phyloP scores from a whole-genome alignment of 2,113 vertebrate species.

The Canis aureus region DNA sequence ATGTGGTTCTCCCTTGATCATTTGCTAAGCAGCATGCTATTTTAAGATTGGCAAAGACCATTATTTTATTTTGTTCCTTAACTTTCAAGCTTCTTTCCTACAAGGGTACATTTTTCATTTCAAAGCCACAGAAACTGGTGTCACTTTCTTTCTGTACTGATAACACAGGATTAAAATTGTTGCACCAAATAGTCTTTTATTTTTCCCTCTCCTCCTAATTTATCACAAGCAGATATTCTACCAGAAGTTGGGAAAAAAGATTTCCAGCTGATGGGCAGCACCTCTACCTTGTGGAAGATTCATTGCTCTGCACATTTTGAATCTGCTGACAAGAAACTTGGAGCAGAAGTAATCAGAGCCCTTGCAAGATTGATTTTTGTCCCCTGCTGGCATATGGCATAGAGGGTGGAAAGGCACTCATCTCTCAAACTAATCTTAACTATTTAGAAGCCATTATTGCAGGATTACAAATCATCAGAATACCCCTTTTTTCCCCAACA shows the following conservation, averaged over 20 bases:
- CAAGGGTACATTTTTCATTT: slow-evolving; percentile 83
- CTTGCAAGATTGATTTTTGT: slow-evolving; percentile 90
- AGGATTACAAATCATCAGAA: slow-evolving; percentile 88
- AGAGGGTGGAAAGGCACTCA: slow-evolving; percentile 85
- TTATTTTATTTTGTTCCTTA: slow-evolving; percentile 81
- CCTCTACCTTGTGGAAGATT: slow-evolving; percentile 89
- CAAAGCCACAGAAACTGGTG: slow-evolving; percentile 77
- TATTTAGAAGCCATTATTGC: slow-evolving; percentile 89
- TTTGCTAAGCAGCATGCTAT: slow-evolving; percentile 51
- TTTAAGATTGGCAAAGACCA: slow-evolving; percentile 58
- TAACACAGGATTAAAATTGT: slow-evolving; percentile 87
- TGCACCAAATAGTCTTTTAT: slow-evolving; percentile 84
- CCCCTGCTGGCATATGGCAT: slow-evolving; percentile 87
- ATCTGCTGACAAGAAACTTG: slow-evolving; percentile 91
- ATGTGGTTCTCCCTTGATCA: neutral
- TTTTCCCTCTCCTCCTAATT: slow-evolving; percentile 84
- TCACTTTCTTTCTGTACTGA: slow-evolving; percentile 84
- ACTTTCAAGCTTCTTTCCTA: slow-evolving; percentile 72
- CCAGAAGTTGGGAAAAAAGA: slow-evolving; percentile 85
- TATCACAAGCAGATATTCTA: slow-evolving; percentile 87
- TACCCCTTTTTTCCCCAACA: slow-evolving; percentile 69
- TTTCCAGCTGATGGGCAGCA: slow-evolving; percentile 86
- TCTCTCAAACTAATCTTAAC: slow-evolving; percentile 89
- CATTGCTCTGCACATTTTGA: slow-evolving; percentile 89
- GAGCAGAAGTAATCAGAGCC: slow-evolving; percentile 89